These are phyloP conservation scores for Eonycteris spelaea DNA, from an alignment of 2,113 vertebrate species.

Conservation along the genomic window DNA sequence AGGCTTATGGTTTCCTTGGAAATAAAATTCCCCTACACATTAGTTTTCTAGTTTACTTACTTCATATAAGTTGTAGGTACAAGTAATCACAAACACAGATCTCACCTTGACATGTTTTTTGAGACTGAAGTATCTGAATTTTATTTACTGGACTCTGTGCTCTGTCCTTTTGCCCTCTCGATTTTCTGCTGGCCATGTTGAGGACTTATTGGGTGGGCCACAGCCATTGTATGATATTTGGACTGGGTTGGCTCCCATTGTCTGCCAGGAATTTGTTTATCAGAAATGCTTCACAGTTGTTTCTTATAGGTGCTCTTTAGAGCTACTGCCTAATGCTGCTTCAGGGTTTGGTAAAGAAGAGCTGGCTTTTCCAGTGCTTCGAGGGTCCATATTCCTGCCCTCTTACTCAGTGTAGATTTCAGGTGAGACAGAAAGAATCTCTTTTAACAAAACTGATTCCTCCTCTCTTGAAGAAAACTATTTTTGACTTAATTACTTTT, in stretches of 20 bases:
- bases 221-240: neutral
- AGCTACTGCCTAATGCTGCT: neutral
- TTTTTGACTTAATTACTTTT: neutral
- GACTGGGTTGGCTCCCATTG: neutral
- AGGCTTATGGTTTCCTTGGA: neutral
- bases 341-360: neutral
- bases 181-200: neutral
- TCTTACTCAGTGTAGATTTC: neutral
- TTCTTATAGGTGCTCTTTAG: neutral
- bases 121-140: neutral
- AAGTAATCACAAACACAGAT: neutral
- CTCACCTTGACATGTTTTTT: neutral
- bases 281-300: neutral
- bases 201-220: neutral
- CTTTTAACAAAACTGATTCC: neutral
- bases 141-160: neutral
- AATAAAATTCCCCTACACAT: neutral
- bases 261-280: neutral
- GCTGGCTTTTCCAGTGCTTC: neutral
- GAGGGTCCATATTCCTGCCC: neutral
- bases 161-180: neutral
- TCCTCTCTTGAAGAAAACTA: neutral
- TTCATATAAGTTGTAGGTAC: neutral
- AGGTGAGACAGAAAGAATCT: neutral
- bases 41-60: neutral